A percentile compares a stretch with the other conserved stretches of the same genome.
Evolutionary conservation across 2,888 invertebrate species (phyloP).

Genomic region (Creontiades dilutus): DNA sequence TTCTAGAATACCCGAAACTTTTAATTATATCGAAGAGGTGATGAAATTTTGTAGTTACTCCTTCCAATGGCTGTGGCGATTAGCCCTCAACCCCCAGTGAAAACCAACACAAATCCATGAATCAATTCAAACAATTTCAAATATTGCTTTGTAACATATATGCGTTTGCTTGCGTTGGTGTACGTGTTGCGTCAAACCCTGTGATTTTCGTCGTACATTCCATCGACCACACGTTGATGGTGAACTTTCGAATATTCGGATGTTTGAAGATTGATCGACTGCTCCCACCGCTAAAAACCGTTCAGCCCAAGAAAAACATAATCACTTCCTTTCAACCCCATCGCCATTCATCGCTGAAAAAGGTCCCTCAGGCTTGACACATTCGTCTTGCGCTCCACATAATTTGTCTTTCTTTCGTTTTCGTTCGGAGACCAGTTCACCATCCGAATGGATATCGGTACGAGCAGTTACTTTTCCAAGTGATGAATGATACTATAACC

Average conservation of each 20-base stretch:
- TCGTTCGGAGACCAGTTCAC: not conserved
- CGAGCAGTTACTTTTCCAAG: not conserved
- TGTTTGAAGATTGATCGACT: not conserved
- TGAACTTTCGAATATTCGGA: not conserved
- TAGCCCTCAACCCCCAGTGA: too few relatives aligned
- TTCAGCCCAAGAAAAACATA: not conserved
- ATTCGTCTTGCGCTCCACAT: not conserved
- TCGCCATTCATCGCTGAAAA: slow-evolving; percentile 7
- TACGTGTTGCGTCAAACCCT: too few relatives aligned
- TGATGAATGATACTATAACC: not conserved
- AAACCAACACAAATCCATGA: too few relatives aligned
- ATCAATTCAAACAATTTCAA: too few relatives aligned
- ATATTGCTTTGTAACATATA: too few relatives aligned
- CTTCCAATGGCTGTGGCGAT: too few relatives aligned
- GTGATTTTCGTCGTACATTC: too few relatives aligned
- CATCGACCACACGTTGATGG: too few relatives aligned
- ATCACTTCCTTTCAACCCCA: not conserved
- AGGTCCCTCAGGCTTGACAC: slow-evolving; percentile 2
- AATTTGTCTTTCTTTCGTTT: not conserved
- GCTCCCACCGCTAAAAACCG: not conserved
- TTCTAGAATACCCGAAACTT: too few relatives aligned
- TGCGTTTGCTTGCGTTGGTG: too few relatives aligned
- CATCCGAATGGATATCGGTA: not conserved
- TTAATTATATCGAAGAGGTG: too few relatives aligned
- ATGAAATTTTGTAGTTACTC: too few relatives aligned